A percentile compares a stretch with the other conserved stretches of the same genome.
phyloP scores from a whole-genome alignment of 2,797 vertebrate species.

The Acanthis flammea region DNA sequence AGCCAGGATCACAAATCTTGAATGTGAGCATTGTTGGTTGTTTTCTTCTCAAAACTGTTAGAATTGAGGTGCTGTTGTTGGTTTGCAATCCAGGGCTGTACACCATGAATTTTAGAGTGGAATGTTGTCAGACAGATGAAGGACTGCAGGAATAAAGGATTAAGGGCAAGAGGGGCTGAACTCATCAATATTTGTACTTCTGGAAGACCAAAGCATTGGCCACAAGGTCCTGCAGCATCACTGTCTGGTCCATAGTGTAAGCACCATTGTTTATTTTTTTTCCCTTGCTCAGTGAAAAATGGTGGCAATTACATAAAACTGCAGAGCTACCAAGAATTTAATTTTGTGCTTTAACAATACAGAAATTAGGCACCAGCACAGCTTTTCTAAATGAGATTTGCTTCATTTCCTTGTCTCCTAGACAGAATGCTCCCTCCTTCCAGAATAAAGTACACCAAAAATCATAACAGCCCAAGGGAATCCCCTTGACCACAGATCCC shows the following conservation, averaged over 20 bases:
- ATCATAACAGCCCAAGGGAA: not conserved
- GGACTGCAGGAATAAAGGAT: not conserved
- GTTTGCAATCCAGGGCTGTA: not conserved
- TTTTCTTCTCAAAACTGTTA: not conserved
- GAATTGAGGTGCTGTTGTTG: not conserved
- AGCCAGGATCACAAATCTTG: not conserved
- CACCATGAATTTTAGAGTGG: not conserved
- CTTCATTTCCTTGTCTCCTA: conserved; percentile 10
- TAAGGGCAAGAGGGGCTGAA: not conserved
- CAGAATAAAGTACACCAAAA: not conserved
- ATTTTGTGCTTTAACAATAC: conserved; percentile 42
- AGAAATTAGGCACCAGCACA: conserved; percentile 16
- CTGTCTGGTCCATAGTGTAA: not conserved
- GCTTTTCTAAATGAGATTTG: conserved; percentile 2
- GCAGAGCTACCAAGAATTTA: conserved; percentile 29
- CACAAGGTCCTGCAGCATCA: not conserved
- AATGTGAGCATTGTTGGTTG: not conserved
- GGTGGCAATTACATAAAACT: conserved; percentile 36
- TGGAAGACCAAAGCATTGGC: not conserved
- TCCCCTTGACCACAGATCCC: accelerated
- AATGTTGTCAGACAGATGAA: not conserved
- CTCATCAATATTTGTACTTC: not conserved
- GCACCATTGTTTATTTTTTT: not conserved
- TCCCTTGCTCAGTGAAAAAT: not conserved
- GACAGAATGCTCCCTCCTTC: not conserved